Evolutionary conservation across 2,797 vertebrate species (phyloP).

Genomic region (Champsocephalus gunnari): DNA sequence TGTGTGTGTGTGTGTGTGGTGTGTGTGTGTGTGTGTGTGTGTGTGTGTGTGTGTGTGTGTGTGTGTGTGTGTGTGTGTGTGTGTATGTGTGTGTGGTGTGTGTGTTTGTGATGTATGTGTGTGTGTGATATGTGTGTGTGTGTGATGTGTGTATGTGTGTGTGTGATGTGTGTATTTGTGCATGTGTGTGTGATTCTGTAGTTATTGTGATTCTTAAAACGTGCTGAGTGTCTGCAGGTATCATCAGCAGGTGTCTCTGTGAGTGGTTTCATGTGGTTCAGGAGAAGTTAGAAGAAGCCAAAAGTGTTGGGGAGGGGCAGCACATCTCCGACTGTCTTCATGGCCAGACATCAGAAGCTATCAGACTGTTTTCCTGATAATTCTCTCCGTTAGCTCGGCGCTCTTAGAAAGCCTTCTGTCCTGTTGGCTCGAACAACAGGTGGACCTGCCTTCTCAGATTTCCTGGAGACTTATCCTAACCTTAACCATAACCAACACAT

Average conservation of each 20-base stretch:
- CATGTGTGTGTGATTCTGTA: background rate
- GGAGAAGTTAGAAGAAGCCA: conserved; percentile 36
- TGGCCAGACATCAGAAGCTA: conserved; percentile 65
- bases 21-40: background rate
- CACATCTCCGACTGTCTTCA: conserved; percentile 50
- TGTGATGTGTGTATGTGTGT: background rate
- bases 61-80: too few relatives aligned
- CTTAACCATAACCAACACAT: too few relatives aligned
- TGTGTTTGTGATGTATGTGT: conserved; percentile 21
- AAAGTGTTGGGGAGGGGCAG: conserved; percentile 33
- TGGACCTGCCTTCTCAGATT: conserved; percentile 53
- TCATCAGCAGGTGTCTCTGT: background rate
- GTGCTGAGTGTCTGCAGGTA: too few relatives aligned
- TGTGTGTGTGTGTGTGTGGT: background rate
- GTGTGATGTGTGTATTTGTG: background rate
- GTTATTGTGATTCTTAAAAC: background rate
- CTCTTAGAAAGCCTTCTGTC: conserved; percentile 57
- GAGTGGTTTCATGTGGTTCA: background rate
- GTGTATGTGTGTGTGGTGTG: too few relatives aligned
- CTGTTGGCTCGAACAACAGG: conserved; percentile 59
- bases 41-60: background rate
- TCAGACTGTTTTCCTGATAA: conserved; percentile 54
- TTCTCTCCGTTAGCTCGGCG: conserved; percentile 32
- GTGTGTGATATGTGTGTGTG: background rate
- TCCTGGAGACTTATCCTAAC: too few relatives aligned